Conservation (phyloP, 2,888 invertebrate genomes). For the Choreutis nemorana region DNA sequence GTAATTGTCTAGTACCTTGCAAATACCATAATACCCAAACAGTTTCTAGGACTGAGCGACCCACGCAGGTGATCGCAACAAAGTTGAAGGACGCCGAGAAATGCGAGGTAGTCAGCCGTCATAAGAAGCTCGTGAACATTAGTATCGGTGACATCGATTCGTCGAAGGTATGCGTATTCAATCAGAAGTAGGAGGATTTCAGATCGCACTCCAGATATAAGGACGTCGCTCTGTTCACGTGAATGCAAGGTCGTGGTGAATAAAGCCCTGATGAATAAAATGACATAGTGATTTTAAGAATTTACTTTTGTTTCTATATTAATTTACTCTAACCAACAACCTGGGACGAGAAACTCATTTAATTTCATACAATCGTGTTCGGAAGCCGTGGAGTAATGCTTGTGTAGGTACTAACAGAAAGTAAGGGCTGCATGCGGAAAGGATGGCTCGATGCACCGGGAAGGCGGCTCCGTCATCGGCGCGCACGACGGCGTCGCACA, state of each 20-base stretch:
- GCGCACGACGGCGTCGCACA: constrained; percentile 86
- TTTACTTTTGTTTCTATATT: no score
- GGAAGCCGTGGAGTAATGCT: no score
- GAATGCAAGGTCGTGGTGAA: constrained; percentile 83
- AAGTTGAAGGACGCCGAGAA: constrained; percentile 80
- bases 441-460: constrained; percentile 85
- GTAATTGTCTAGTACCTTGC: constrained; percentile 61
- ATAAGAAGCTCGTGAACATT: constrained; percentile 85
- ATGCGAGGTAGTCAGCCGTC: constrained; percentile 88
- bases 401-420: constrained; percentile 74
- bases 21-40: constrained; percentile 85
- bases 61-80: constrained; percentile 80
- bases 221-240: constrained; percentile 73
- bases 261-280: constrained; percentile 78
- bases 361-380: no score
- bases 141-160: constrained; percentile 75
- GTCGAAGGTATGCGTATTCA: constrained; percentile 85
- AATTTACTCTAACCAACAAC: no score
- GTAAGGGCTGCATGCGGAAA: constrained; percentile 90
- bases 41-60: constrained; percentile 78
- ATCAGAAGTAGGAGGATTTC: constrained; percentile 81
- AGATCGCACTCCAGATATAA: constrained; percentile 79
- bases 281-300: no score
- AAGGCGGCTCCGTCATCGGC: constrained; percentile 84
- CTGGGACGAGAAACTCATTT: no score